These are phyloP conservation scores for Brassicogethes aeneus DNA, from an alignment of 2,888 invertebrate genomes.

Conservation along the genomic window DNA sequence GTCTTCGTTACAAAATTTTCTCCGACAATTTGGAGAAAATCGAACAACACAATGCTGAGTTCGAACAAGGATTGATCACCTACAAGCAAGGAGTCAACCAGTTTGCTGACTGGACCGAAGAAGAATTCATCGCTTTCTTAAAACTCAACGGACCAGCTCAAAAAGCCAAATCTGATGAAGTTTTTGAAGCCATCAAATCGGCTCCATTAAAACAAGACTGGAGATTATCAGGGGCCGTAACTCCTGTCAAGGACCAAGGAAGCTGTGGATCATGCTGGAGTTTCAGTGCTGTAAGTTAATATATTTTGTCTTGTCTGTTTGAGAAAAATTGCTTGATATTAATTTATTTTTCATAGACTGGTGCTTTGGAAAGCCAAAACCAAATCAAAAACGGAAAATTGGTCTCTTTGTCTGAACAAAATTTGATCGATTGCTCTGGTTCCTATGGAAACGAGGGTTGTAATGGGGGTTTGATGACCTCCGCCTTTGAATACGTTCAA, in stretches of 20 bases:
- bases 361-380: background rate
- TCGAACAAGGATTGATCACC: background rate
- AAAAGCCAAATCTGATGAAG: background rate
- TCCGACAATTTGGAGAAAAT: background rate
- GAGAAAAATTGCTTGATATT: no score
- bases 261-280: background rate
- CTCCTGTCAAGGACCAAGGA: background rate
- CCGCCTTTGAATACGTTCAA: background rate
- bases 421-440: background rate
- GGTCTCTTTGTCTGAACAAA: constrained; percentile 1
- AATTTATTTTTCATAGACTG: no score
- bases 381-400: background rate
- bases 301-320: no score
- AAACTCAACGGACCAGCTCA: background rate
- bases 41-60: background rate
- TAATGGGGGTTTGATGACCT: background rate
- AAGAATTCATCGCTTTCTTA: background rate
- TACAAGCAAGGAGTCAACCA: background rate
- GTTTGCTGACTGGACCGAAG: no score
- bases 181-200: background rate
- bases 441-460: background rate
- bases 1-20: background rate
- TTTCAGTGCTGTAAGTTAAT: background rate
- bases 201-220: background rate
- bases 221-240: background rate